phyloP scores from a whole-genome alignment of 2,888 invertebrate genomes.

The Ochropleura plecta region DNA sequence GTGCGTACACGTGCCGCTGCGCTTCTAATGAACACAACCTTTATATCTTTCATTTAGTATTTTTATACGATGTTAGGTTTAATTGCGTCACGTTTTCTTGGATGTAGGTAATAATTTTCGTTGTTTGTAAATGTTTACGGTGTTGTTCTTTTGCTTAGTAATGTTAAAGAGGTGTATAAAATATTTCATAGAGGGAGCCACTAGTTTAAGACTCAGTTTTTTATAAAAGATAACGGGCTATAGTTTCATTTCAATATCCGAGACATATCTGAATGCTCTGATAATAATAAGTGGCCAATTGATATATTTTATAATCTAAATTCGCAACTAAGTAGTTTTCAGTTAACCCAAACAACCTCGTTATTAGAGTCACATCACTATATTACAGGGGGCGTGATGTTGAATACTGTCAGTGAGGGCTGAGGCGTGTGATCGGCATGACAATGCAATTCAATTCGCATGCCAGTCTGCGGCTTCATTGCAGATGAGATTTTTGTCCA shows the following conservation, averaged over 20 bases:
- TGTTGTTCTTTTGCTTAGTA: background rate
- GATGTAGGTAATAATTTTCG: background rate
- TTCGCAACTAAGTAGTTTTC: background rate
- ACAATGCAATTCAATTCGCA: conserved; percentile 82
- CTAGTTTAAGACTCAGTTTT: background rate
- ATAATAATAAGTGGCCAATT: background rate
- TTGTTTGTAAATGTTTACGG: background rate
- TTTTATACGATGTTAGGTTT: conserved; percentile 35
- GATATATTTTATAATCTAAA: background rate
- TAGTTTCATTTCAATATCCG: background rate
- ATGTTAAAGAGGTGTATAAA: background rate
- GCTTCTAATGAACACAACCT: conserved; percentile 68
- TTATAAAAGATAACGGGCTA: background rate
- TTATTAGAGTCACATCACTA: conserved; percentile 16
- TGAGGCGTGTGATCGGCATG: conserved; percentile 70
- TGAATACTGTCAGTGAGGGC: conserved; percentile 29
- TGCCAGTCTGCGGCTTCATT: conserved; percentile 74
- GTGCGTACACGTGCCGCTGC: conserved; percentile 73
- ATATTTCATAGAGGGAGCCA: background rate
- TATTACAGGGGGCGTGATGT: conserved; percentile 18
- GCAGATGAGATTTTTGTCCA: conserved; percentile 80
- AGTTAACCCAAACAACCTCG: background rate
- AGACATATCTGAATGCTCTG: background rate
- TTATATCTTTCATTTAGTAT: conserved; percentile 46
- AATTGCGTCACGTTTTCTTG: conserved; percentile 45